Evolutionary conservation across 2,113 vertebrate species (phyloP), one percentile per base, ranked within the genome.

Genomic region (Pterophyllum scalare): DNA sequence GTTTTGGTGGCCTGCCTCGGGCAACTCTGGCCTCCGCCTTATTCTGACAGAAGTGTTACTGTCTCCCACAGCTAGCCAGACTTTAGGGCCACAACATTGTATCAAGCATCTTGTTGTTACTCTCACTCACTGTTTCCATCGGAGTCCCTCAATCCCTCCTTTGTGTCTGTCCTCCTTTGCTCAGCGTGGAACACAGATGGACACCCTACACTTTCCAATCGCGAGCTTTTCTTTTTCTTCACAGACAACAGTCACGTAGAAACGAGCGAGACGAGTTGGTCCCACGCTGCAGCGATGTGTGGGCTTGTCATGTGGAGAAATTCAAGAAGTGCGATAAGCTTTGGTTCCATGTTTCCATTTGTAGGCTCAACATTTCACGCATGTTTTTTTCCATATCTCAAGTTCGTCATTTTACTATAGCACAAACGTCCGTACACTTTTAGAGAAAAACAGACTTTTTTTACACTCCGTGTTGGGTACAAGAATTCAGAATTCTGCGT

Each of bases 81-180:
- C 85, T 81, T 87, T 67, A 14, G 78, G 67, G 75, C 59, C 79
- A 80, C 87, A 88, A 86, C 91, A 87, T 78, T 87, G 92, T 74
- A 85, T 90, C 70, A 88, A 88, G 77, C 88, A 88, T 90, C 89
- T 89, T 91, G 88, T 92, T 90, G 88, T 91, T 90, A 84, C 65
- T 60, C 84, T 85, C 77, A 1, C 86, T 82, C 60, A 5, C 60
- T 12, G 74, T 91, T 87, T 86, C 76, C 72, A 75, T 82, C 81
- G 4, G 59, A 58, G 74, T 28, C 77, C 78, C 57, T 94, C 91
- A 94, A 94, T 94, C 83, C 59, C 20, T 72, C 85, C 90, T 89
- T 94, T 94, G 93, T 94, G 79, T 85, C 38, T 1, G 70, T 72
- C 72, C 87, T 90, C 59, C 57, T 87, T 83, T 74, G 79, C 87